phyloP scores from a whole-genome alignment of 2,797 vertebrate species.

The Dermochelys coriacea region DNA sequence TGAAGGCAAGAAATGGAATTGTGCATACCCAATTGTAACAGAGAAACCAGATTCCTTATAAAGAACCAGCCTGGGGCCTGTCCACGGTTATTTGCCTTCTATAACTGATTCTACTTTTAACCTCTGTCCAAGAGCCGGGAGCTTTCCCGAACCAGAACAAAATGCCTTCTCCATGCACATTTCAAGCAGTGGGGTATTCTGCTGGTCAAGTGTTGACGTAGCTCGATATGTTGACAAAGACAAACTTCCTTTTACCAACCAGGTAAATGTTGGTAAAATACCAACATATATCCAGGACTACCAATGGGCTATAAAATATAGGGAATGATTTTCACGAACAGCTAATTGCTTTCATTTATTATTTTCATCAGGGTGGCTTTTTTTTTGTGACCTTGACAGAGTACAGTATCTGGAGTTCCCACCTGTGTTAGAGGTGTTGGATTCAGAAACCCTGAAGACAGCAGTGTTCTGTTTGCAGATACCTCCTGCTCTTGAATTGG shows the following conservation, averaged over 20 bases:
- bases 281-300: background rate
- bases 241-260: background rate
- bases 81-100: background rate
- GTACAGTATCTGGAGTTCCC: background rate
- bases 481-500: background rate
- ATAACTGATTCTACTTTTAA: background rate
- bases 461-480: rapidly evolving
- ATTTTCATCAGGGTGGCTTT: too few species aligned
- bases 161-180: rapidly evolving
- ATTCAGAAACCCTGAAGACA: rapidly evolving
- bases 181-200: background rate
- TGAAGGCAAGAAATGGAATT: too few species aligned
- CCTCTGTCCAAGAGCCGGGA: background rate
- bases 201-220: background rate
- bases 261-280: too few species aligned
- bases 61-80: too few species aligned
- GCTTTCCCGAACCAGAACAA: background rate
- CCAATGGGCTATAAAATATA: background rate
- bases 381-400: too few species aligned
- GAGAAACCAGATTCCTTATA: background rate
- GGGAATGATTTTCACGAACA: background rate
- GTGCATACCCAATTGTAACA: rapidly evolving
- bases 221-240: background rate
- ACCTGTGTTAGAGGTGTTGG: background rate
- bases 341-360: too few species aligned